phyloP scores from a whole-genome alignment of 1,140 invertebrate species.

The Riptortus pedestris region DNA sequence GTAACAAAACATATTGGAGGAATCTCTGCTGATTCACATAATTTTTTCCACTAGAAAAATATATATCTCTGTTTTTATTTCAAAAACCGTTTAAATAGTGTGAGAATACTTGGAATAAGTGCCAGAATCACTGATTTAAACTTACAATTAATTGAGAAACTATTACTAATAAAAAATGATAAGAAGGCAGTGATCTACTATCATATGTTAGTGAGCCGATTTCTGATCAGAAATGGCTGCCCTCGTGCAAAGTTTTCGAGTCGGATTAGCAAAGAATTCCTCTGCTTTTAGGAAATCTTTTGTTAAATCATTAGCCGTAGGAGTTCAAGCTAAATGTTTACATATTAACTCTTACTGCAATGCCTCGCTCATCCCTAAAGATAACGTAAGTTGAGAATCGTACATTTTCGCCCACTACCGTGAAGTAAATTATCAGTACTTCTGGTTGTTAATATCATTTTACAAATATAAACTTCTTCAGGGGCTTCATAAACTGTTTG shows the following conservation, averaged over 20 bases:
- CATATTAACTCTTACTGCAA: neutral
- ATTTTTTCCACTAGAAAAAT: too few relatives aligned
- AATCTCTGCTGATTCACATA: too few relatives aligned
- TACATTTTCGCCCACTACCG: neutral
- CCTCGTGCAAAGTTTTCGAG: constrained; percentile 26
- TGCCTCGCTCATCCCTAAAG: neutral
- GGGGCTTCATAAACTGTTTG: neutral
- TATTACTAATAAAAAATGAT: too few relatives aligned
- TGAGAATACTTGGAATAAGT: too few relatives aligned
- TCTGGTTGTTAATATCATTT: neutral
- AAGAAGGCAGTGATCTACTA: neutral
- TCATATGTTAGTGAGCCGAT: neutral
- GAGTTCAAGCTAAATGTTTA: constrained; percentile 12
- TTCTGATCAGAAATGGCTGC: constrained; percentile 28
- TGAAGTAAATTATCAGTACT: neutral
- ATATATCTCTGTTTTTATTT: too few relatives aligned
- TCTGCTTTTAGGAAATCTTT: constrained; percentile 13
- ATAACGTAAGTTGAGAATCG: constrained; percentile 3
- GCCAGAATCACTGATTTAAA: too few relatives aligned
- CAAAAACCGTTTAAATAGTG: too few relatives aligned
- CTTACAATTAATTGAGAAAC: too few relatives aligned
- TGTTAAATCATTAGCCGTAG: constrained; percentile 18
- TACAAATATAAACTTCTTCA: neutral
- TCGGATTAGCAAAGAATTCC: constrained; percentile 24
- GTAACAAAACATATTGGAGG: too few relatives aligned